Evolutionary conservation across 2,888 invertebrate species (phyloP).

Genomic region (Apantesis nais): DNA sequence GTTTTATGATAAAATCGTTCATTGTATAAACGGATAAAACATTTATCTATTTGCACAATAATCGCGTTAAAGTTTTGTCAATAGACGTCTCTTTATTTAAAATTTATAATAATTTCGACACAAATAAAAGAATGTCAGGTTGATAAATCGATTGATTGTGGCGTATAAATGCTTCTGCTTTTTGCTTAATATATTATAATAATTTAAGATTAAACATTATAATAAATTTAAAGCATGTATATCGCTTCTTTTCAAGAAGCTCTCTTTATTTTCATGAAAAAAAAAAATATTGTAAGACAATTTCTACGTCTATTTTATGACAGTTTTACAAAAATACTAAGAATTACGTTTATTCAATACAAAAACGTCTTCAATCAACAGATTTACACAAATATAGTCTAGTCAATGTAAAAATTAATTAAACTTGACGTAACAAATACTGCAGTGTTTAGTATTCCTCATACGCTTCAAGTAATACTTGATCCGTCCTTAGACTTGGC

Average conservation of each 20-base stretch:
- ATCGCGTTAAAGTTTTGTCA: too few species aligned
- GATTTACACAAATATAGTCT: not conserved
- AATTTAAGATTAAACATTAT: too few species aligned
- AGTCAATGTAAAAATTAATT: conserved; percentile 1
- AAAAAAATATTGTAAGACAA: too few species aligned
- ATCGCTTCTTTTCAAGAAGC: too few species aligned
- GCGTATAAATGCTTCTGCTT: not conserved
- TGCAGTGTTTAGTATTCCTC: not conserved
- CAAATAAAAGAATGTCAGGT: not conserved
- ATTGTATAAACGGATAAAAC: too few species aligned
- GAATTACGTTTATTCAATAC: too few species aligned
- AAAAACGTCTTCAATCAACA: not conserved
- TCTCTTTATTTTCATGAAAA: too few species aligned
- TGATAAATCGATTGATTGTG: not conserved
- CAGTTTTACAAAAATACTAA: not conserved
- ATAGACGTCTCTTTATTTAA: not conserved
- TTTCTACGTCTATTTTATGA: too few species aligned
- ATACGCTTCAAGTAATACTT: not conserved
- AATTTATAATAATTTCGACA: not conserved
- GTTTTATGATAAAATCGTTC: too few species aligned
- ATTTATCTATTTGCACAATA: not conserved
- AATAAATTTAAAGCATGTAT: too few species aligned
- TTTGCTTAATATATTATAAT: not conserved
- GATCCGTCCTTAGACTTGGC: conserved; percentile 8
- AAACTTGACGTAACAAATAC: conserved; percentile 3